Base-by-base conservation (phyloP, 2,797 vertebrate genomes). In the Crenichthys baileyi region DNA sequence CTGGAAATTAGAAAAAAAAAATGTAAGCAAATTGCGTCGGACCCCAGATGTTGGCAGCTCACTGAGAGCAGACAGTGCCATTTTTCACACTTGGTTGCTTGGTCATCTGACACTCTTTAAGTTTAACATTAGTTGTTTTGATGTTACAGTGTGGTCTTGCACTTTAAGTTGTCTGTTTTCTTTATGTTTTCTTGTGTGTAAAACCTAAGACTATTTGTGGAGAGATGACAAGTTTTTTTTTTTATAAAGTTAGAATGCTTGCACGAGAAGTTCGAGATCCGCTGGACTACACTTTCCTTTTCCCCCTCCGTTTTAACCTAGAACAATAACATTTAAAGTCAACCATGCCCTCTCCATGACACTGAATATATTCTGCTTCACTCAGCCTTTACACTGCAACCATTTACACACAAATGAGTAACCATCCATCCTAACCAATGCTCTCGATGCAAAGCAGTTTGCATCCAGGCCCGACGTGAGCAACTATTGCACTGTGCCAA, bases 361-460 rank as follows among this genome's bases (percentile, higher is more conserved):
- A 76, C 51, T 1, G 75, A 86, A 82, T 68, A 79, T 75, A 81
- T 67, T 85, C 77, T 80, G 74, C 82, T 85, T 85, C 76, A 70
- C 83, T 83, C 79, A 89, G 81, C 75, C 87, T 92, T 88, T 86
- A 91, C 89, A 92, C 83, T 78, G 84, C 74, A 81, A 63, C 82
- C 88, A 92, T 93, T 90, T 90, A 88, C 87, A 84, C 86, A 80
- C 83, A 94, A 93, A 93, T 94, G 85, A 93, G 90, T 89, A 92
- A 51, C 67, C 86, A 94, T 94, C 85, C 88, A 90, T 95, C 91
- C 91, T 91, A 87, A 84, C 88, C 86, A 89, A 84, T 76, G 84
- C 83, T 91, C 81, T 88, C 79, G 86, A 77, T 56, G 39, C 90
- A 74, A 71, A 88, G 89, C 88, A 79, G 83, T 89, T 90, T 89